Conservation (phyloP, 2,888 invertebrate genomes). For the Ormyrus rosae region DNA sequence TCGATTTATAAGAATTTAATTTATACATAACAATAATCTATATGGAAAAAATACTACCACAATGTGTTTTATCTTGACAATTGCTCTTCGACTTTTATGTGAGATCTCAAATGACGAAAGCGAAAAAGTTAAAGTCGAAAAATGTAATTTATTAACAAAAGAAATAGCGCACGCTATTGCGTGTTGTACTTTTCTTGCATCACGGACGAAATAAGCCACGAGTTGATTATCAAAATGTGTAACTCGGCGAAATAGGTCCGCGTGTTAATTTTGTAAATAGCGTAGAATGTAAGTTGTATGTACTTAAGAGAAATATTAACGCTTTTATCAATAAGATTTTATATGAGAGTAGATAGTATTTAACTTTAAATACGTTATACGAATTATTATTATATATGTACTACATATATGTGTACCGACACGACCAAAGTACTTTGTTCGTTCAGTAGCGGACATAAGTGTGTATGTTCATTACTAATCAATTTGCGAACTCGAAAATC, state of each 20-base stretch:
- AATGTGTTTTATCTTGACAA: constrained; percentile 53
- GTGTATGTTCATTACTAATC: constrained; percentile 40
- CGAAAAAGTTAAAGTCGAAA: constrained; percentile 47
- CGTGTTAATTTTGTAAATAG: constrained; percentile 72
- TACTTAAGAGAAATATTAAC: constrained; percentile 58
- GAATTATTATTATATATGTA: constrained; percentile 68
- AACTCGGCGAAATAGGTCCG: constrained; percentile 30
- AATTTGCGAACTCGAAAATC: constrained; percentile 28
- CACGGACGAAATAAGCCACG: constrained; percentile 16
- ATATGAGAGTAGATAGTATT: constrained; percentile 67
- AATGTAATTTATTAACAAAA: constrained; percentile 52
- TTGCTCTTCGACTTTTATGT: constrained; percentile 60
- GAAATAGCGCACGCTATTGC: constrained; percentile 64
- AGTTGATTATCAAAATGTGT: constrained; percentile 31
- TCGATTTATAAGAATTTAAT: constrained; percentile 48
- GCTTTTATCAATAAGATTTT: constrained; percentile 68
- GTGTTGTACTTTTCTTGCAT: constrained; percentile 33
- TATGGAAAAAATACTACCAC: constrained; percentile 41
- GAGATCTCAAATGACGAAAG: constrained; percentile 57
- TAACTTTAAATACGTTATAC: constrained; percentile 60
- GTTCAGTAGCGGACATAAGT: constrained; percentile 48
- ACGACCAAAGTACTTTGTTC: constrained; percentile 71
- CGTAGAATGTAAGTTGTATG: constrained; percentile 62
- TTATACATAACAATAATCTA: constrained; percentile 33
- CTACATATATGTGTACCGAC: constrained; percentile 65